These are phyloP conservation scores for Tapirus indicus DNA, from an alignment of 2,797 vertebrate genomes.

Conservation along the genomic window DNA sequence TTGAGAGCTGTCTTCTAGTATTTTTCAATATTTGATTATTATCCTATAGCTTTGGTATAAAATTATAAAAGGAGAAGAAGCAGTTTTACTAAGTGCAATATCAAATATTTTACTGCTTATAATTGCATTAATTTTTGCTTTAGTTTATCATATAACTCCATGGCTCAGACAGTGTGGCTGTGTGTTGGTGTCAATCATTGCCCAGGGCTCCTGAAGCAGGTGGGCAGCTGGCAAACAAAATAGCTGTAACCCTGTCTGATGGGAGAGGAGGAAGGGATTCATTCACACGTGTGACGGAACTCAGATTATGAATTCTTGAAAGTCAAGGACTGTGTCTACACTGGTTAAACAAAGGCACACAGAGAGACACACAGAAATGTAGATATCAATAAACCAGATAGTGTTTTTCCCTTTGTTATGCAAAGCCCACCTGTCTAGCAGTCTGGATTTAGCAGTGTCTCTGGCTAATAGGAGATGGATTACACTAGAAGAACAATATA, in stretches of 20 bases:
- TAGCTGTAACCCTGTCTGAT: background rate
- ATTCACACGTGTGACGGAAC: background rate
- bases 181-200: background rate
- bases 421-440: background rate
- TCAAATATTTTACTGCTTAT: background rate
- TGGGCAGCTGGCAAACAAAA: background rate
- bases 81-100: background rate
- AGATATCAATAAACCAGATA: background rate
- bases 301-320: slow-evolving; percentile 1
- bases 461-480: background rate
- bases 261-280: background rate
- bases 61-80: background rate
- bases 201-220: background rate
- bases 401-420: background rate
- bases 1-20: background rate
- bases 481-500: background rate
- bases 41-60: background rate
- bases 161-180: background rate
- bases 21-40: slow-evolving; percentile 32
- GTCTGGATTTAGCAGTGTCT: background rate
- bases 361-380: background rate
- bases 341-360: background rate
- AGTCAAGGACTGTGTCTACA: background rate
- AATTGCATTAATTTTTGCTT: background rate
- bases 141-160: background rate